phyloP scores from a whole-genome alignment of 2,888 invertebrate genomes.

The Halocaridina rubra region DNA sequence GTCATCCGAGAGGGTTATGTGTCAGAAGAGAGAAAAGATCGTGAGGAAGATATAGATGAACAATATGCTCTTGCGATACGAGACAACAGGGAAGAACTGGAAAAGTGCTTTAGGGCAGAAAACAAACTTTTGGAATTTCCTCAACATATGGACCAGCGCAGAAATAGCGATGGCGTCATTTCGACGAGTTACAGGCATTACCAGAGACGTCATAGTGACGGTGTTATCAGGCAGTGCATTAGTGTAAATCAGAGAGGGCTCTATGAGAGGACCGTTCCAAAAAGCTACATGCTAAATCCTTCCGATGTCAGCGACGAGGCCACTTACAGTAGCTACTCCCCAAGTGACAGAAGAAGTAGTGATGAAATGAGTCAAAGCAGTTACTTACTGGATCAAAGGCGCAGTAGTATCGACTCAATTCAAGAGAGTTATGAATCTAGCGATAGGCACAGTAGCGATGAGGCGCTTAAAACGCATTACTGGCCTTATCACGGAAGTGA shows the following conservation, averaged over 20 bases:
- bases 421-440: not conserved
- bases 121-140: not conserved
- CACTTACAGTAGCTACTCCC: not conserved
- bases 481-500: not conserved
- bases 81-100: not conserved
- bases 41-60: not conserved
- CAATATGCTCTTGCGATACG: not conserved
- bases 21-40: not conserved
- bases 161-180: not conserved
- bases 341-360: not conserved
- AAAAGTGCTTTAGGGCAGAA: not conserved
- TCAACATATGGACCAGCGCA: not conserved
- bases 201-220: not conserved
- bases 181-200: not conserved
- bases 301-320: not conserved
- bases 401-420: not conserved
- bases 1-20: not conserved
- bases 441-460: not conserved
- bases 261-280: not conserved
- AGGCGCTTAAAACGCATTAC: not conserved
- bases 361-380: not conserved
- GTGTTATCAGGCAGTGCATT: not conserved
- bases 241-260: not conserved
- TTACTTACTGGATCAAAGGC: not conserved
- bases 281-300: not conserved